Percentiles rank a stretch among this genome's conserved stretches.
Evolutionary conservation across 2,113 vertebrate species (phyloP).

Genomic region (Lepus americanus): DNA sequence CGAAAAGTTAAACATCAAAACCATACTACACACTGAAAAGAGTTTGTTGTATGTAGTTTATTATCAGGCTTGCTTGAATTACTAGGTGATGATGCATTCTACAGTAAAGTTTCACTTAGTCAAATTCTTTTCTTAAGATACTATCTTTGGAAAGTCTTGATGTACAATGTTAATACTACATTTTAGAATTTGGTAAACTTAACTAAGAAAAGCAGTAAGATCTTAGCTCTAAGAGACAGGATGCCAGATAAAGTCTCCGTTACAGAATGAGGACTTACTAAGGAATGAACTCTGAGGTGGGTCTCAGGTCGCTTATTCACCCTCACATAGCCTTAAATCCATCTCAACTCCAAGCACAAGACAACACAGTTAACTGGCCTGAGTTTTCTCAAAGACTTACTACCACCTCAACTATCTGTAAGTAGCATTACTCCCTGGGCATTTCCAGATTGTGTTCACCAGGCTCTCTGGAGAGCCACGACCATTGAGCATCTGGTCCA

Average conservation of each 20-base stretch:
- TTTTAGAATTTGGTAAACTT: neutral
- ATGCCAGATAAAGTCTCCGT: neutral
- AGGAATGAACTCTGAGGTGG: neutral
- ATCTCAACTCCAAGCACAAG: neutral
- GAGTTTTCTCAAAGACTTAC: neutral
- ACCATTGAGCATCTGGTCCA: neutral
- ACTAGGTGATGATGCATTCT: neutral
- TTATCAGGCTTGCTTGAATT: neutral
- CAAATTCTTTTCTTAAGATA: neutral
- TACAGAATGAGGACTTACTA: neutral
- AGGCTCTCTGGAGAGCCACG: neutral
- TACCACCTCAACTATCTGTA: neutral
- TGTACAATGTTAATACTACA: neutral
- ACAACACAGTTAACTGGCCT: neutral
- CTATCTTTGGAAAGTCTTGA: neutral
- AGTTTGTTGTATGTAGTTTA: neutral
- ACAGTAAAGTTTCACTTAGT: neutral
- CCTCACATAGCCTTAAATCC: neutral
- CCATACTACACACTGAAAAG: fast-evolving
- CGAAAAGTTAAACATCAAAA: neutral
- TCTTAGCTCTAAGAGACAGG: neutral
- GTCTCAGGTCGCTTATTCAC: neutral
- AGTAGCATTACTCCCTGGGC: neutral
- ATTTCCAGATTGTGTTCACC: neutral
- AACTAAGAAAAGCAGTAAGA: neutral